phyloP scores from a whole-genome alignment of 2,113 vertebrate species.

The Morone chrysops region DNA sequence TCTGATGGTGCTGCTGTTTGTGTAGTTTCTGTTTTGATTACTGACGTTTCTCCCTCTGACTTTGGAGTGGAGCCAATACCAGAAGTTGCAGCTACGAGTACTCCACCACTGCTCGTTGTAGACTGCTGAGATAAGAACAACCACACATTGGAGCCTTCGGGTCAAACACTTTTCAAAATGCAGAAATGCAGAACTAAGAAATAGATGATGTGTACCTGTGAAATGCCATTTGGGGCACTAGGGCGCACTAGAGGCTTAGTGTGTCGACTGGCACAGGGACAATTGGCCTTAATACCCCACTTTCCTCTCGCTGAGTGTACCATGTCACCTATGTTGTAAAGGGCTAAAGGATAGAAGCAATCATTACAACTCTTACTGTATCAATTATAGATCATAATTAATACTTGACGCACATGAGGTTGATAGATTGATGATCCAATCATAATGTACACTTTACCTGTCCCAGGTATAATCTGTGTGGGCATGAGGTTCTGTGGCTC shows the following conservation, averaged over 20 bases:
- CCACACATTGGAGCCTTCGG: not conserved
- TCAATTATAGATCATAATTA: not conserved
- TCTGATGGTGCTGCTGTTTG: constrained; percentile 63
- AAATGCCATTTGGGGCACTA: constrained; percentile 94
- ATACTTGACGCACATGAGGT: not conserved
- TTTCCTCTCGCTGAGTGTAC: constrained; percentile 97
- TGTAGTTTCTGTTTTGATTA: constrained; percentile 77
- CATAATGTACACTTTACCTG: constrained; percentile 85
- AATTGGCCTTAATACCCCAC: constrained; percentile 99
- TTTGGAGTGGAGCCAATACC: constrained; percentile 63
- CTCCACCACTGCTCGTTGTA: constrained; percentile 59
- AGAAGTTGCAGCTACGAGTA: constrained; percentile 48
- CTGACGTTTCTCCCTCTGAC: constrained; percentile 75
- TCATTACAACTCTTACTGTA: not conserved
- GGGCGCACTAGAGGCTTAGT: constrained; percentile 92
- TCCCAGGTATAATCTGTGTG: constrained; percentile 98
- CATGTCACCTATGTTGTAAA: constrained; percentile 99
- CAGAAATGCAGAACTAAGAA: not conserved
- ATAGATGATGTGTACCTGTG: constrained; percentile 87
- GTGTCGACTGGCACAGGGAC: constrained; percentile 95
- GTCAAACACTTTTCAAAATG: not conserved
- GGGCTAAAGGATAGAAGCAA: constrained; percentile 83
- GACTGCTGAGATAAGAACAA: constrained; percentile 61
- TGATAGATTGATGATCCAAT: not conserved
- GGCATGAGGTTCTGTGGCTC: constrained; percentile 99